Percentiles rank a stretch among this genome's conserved stretches.
Evolutionary conservation across 2,888 invertebrate species (phyloP).

Genomic region (Eretmocerus hayati): DNA sequence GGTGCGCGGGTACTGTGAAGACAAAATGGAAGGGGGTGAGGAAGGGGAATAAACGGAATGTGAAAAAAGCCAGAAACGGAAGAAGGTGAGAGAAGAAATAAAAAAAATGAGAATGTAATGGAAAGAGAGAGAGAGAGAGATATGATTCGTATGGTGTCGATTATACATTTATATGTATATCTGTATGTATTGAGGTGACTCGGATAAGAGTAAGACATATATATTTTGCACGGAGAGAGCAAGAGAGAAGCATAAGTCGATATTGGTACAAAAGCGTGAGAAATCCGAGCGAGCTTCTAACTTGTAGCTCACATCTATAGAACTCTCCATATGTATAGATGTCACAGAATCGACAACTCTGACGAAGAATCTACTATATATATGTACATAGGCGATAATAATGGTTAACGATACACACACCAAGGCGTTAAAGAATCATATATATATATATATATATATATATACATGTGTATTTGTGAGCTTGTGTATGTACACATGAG

Average conservation of each 20-base stretch:
- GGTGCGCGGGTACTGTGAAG: slow-evolving; percentile 7
- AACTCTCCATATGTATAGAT: too few species aligned
- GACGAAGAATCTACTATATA: too few species aligned
- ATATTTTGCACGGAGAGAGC: slow-evolving; percentile 12
- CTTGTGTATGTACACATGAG: not conserved
- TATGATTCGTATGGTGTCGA: not conserved
- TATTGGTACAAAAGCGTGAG: slow-evolving; percentile 26
- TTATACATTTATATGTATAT: not conserved
- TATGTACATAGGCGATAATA: too few species aligned
- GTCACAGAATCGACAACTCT: too few species aligned
- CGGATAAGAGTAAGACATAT: not conserved
- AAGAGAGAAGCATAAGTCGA: slow-evolving; percentile 14
- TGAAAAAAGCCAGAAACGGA: slow-evolving; percentile 20
- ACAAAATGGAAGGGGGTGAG: slow-evolving; percentile 1
- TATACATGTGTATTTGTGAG: too few species aligned
- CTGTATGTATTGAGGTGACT: not conserved
- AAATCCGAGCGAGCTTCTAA: slow-evolving; percentile 18
- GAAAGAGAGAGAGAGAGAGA: slow-evolving; percentile 16
- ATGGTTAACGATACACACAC: too few species aligned
- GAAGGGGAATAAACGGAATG: slow-evolving; percentile 10
- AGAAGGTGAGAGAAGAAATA: slow-evolving; percentile 18
- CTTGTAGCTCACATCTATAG: not conserved
- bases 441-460: too few species aligned
- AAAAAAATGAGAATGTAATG: slow-evolving; percentile 11
- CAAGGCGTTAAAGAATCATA: too few species aligned